Percentiles rank a stretch among this genome's conserved stretches.
phyloP scores from a whole-genome alignment of 2,113 vertebrate species.

The Zosterops hypoxanthus region DNA sequence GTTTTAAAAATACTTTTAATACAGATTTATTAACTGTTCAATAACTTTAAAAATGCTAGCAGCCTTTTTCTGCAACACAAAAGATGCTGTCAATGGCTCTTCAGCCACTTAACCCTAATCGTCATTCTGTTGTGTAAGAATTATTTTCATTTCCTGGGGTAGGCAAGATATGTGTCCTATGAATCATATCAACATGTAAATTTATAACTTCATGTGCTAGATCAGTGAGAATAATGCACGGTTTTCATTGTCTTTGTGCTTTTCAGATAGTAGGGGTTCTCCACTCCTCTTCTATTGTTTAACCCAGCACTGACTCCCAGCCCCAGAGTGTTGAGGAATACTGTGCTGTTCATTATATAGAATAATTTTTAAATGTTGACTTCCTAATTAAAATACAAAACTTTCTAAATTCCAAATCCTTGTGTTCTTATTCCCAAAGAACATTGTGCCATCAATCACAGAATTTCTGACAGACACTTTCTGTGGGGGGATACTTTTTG shows the following conservation, averaged over 20 bases:
- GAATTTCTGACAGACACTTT: not conserved
- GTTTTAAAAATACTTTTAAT: not conserved
- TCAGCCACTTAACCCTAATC: not conserved
- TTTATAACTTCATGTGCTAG: not conserved
- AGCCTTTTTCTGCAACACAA: not conserved
- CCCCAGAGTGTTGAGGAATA: not conserved
- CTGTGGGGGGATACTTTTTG: not conserved
- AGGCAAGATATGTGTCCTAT: not conserved
- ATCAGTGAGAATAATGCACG: not conserved
- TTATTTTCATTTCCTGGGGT: not conserved
- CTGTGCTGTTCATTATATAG: not conserved
- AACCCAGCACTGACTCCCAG: not conserved
- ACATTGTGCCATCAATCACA: not conserved
- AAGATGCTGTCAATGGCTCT: not conserved
- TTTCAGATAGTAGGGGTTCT: not conserved
- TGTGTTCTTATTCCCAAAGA: not conserved
- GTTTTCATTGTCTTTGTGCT: not conserved
- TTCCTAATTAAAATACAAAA: not conserved
- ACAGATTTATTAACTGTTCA: not conserved
- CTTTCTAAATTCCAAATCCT: not conserved
- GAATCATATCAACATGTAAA: not conserved
- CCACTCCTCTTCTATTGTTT: not conserved
- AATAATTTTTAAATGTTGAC: not conserved
- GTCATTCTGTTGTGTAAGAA: not conserved
- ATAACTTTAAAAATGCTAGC: not conserved